A percentile compares a stretch with the other conserved stretches of the same genome.
Conservation (phyloP, 2,888 invertebrate species). For the Scelioninae gen. 2 region DNA sequence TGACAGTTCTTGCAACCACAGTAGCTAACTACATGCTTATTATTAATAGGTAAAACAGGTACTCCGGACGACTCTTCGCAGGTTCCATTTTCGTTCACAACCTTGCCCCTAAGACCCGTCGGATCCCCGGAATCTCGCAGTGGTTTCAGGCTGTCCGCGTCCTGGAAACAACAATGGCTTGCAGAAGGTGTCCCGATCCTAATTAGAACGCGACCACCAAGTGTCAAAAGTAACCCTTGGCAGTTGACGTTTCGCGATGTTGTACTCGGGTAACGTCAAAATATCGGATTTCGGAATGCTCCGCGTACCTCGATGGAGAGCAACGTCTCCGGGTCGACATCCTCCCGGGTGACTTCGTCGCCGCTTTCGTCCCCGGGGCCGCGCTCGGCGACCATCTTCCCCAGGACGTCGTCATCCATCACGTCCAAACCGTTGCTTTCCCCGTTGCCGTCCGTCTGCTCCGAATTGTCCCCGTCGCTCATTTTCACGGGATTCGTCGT, state of each 20-base stretch:
- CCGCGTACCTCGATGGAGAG: constrained; percentile 53
- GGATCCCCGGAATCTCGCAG: constrained; percentile 26
- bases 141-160: constrained; percentile 11
- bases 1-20: constrained; percentile 51
- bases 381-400: constrained; percentile 67
- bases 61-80: constrained; percentile 32
- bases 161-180: background rate
- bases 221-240: constrained; percentile 17
- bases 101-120: background rate
- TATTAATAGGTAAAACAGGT: constrained; percentile 41
- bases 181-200: background rate
- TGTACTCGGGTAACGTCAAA: too few relatives aligned
- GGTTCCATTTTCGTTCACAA: constrained; percentile 3
- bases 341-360: constrained; percentile 4
- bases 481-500: constrained; percentile 33
- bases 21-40: constrained; percentile 43
- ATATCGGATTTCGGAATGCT: background rate
- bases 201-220: background rate
- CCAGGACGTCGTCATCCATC: constrained; percentile 74
- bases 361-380: constrained; percentile 46
- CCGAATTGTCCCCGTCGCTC: constrained; percentile 52
- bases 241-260: too few relatives aligned
- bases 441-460: constrained; percentile 45
- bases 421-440: constrained; percentile 63
- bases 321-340: constrained; percentile 52